Base-by-base conservation (phyloP, 1,140 invertebrate species). In the Dysdera silvatica region DNA sequence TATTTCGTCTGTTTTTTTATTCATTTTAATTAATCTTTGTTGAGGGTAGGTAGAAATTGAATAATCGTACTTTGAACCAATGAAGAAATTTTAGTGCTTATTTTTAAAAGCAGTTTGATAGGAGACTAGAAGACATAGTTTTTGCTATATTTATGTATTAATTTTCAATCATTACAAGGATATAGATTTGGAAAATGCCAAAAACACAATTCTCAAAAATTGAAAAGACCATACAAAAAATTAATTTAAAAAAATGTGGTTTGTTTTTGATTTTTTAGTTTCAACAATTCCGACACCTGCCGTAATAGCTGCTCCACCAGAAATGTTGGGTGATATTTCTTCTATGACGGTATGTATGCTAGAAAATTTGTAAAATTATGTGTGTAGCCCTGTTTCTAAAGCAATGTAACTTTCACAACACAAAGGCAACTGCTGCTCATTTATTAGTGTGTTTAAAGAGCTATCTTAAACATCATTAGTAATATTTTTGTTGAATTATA, bases 231-330 rank as follows among this genome's bases (percentile, higher is more conserved):
- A 12, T 28, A 28, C 6, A 51, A 14, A 10, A 14, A 10, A 2
- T 51, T 0, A 26, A 3, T 28, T 29, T 14, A 20, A 20, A 14
- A 26, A 51, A 14, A 24, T 29, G 14, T 51, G n/a, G 24, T 51
- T 51, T 14, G 14, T 28, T 51, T 28, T 51, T 28, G n/a, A 1
- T 26, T 37, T 35, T 23, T 4, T 20, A 52, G 37, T 48, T 32
- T 52, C 62, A 12, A 58, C 62, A 6, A 52, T 58, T 12, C 54
- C 62, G n/a, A 63, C 61, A 31, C 62, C 62, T 20, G 23, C 55
- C 28, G 62, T 57, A 52, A 65, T 58, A 26, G 29, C 55, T 26
- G 62, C 55, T 28, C 62, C 62, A 20, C 62, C 62, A n/a, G 37
- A 48, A 33, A 58, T 43, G 29, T 18, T 32, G 8, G 2, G 47